These are phyloP conservation scores for Enteromius trimaculatus DNA, from an alignment of 2,797 vertebrate species.

Conservation along the genomic window DNA sequence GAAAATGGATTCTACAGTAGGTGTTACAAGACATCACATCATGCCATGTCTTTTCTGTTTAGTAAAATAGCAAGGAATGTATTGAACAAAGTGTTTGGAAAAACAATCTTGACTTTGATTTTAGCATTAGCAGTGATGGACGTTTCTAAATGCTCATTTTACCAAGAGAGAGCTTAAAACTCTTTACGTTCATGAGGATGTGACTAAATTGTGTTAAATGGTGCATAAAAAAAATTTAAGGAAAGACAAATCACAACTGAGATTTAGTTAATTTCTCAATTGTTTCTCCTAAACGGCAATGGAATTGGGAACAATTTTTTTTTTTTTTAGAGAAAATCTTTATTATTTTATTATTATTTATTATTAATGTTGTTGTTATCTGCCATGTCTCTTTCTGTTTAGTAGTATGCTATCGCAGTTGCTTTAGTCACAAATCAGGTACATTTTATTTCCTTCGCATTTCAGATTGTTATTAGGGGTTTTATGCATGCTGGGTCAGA, in stretches of 20 bases:
- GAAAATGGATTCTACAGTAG: conserved; percentile 13
- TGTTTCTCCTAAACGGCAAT: not conserved
- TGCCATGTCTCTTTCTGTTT: not conserved
- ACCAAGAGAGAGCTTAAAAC: not conserved
- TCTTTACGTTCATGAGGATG: not conserved
- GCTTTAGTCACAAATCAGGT: not conserved
- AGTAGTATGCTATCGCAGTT: not conserved
- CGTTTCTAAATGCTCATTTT: not conserved
- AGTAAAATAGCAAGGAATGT: not conserved
- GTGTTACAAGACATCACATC: conserved; percentile 27
- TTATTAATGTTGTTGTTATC: not conserved
- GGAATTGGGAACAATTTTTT: not conserved
- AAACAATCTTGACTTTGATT: conserved; percentile 1
- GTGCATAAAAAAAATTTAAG: not conserved
- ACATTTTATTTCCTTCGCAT: not conserved
- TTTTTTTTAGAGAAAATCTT: too few species aligned
- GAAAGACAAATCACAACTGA: not conserved
- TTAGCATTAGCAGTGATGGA: not conserved
- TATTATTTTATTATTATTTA: too few species aligned
- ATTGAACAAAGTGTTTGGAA: conserved; percentile 6
- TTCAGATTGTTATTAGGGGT: not conserved
- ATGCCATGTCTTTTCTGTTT: conserved; percentile 20
- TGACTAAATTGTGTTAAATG: conserved; percentile 9
- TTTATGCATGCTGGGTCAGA: conserved; percentile 22
- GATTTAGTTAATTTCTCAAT: not conserved